A percentile compares a stretch with the other conserved stretches of the same genome.
These are phyloP conservation scores for Pheosia tremula DNA, from an alignment of 2,888 invertebrate species.

Conservation along the genomic window DNA sequence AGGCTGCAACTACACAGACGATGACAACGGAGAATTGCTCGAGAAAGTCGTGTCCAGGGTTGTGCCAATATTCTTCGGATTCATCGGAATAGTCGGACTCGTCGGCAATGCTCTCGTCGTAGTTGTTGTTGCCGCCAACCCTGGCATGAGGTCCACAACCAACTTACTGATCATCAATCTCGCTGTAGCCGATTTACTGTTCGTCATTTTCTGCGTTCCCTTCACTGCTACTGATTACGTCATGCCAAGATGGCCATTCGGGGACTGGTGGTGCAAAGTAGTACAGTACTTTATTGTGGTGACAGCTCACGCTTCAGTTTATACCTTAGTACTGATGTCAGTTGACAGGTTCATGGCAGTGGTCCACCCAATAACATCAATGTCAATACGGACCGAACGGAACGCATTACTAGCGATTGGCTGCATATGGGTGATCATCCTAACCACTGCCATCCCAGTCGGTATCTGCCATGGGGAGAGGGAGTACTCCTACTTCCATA, in stretches of 20 bases:
- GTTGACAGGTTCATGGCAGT: constrained; percentile 96
- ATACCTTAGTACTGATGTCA: constrained; percentile 97
- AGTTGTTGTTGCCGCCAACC: constrained; percentile 93
- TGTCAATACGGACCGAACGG: constrained; percentile 92
- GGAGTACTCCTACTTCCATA: constrained; percentile 86
- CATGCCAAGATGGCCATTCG: constrained; percentile 95
- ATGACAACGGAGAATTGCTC: constrained; percentile 80
- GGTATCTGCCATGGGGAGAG: constrained; percentile 91
- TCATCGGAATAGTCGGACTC: constrained; percentile 94
- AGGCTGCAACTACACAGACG: constrained; percentile 72
- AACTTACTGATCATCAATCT: constrained; percentile 96
- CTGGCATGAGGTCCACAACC: constrained; percentile 96
- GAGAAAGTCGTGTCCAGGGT: constrained; percentile 88
- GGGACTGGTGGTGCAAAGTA: constrained; percentile 94
- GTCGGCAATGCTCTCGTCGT: constrained; percentile 96
- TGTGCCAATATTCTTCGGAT: constrained; percentile 93
- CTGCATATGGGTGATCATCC: constrained; percentile 92
- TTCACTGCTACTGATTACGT: constrained; percentile 97
- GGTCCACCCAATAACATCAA: constrained; percentile 95
- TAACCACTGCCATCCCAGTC: constrained; percentile 91
- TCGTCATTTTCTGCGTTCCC: constrained; percentile 97
- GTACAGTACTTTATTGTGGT: constrained; percentile 96
- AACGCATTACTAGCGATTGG: constrained; percentile 92
- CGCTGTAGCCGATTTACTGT: constrained; percentile 95
- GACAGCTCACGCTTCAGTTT: constrained; percentile 96